Base-by-base conservation (phyloP, 2,888 invertebrate species). In the Nemoura dubitans region DNA sequence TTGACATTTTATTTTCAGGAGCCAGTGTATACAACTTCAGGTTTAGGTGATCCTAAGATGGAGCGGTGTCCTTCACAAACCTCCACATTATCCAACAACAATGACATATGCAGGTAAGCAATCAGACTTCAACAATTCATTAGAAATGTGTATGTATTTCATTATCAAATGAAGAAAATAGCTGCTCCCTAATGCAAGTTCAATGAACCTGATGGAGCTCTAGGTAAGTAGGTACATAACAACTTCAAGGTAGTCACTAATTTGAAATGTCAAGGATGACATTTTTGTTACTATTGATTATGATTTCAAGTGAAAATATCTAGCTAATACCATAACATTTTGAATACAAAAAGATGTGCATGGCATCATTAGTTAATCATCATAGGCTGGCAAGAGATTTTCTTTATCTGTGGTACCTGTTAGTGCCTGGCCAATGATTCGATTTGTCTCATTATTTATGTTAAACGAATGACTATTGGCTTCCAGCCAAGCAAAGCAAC, bases 81-180 rank as follows among this genome's bases (percentile, higher is more conserved):
- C 7, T 88, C 88, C 26, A 88, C 87, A 28, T 87, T 88, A 43
- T 88, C 88, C 21, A 88, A 87, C 77, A 88, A 87, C 77, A 86
- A 88, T 87, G 88, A 88, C 85, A 88, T 88, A 21, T 92, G 91
- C 89, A 92, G 93, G 86, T 88, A 42, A 88, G 59, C 80, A 42
- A 42, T 30, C 30, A 6, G 30, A 78, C 27, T 27, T 7, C 16
- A 27, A 78, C 28, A 78, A 28, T n/a, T n/a, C n/a, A n/a, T n/a
- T n/a, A n/a, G n/a, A n/a, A n/a, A n/a, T n/a, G n/a, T n/a, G n/a
- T 10, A 78, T 78, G 3, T 10, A 26, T 78, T 25, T 25, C 76
- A 25, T 78, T 78, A 26, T 25, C 28, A 78, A 78, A 0, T 6
- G n/a, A 76, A 25, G 7, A 76, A 21, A 78, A 59, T 59, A 59